Evolutionary conservation across 2,888 invertebrate genomes (phyloP).

Genomic region (Drosophila demipolita): DNA sequence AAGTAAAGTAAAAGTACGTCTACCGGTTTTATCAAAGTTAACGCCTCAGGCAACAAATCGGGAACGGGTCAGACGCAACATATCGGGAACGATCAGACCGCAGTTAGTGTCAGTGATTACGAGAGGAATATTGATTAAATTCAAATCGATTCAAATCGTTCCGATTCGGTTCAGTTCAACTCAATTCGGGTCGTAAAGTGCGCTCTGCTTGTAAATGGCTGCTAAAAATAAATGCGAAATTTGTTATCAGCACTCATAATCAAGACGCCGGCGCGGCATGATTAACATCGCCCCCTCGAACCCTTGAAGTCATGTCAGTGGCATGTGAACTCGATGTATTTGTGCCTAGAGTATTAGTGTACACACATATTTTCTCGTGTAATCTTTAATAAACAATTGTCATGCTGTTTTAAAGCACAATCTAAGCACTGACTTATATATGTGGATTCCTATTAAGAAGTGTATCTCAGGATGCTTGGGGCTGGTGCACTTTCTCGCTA

Average conservation of each 20-base stretch:
- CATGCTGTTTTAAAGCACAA: neutral
- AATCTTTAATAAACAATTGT: slow-evolving; percentile 1
- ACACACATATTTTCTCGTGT: neutral
- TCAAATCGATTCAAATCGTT: slow-evolving; percentile 9
- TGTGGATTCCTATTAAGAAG: slow-evolving; percentile 7
- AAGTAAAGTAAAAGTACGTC: slow-evolving; percentile 5
- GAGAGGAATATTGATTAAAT: slow-evolving; percentile 2
- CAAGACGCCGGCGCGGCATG: slow-evolving; percentile 60
- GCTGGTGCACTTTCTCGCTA: slow-evolving; percentile 10
- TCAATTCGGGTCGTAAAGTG: slow-evolving; percentile 54
- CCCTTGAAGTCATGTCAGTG: slow-evolving; percentile 26
- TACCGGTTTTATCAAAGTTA: slow-evolving; percentile 1
- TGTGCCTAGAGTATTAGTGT: neutral
- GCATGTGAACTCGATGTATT: slow-evolving; percentile 42
- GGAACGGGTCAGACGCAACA: slow-evolving; percentile 20
- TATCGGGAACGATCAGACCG: slow-evolving; percentile 14
- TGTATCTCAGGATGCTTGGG: neutral
- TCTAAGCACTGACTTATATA: neutral
- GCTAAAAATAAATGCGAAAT: slow-evolving; percentile 67
- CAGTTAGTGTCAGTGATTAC: slow-evolving; percentile 35
- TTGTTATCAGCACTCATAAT: slow-evolving; percentile 65
- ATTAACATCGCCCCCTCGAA: slow-evolving; percentile 52
- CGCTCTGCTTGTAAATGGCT: slow-evolving; percentile 37
- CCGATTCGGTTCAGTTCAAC: slow-evolving; percentile 13
- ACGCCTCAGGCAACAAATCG: neutral